A percentile compares a stretch with the other conserved stretches of the same genome.
These are phyloP conservation scores for Nymphalis urticae DNA, from an alignment of 2,888 invertebrate species.

Conservation along the genomic window DNA sequence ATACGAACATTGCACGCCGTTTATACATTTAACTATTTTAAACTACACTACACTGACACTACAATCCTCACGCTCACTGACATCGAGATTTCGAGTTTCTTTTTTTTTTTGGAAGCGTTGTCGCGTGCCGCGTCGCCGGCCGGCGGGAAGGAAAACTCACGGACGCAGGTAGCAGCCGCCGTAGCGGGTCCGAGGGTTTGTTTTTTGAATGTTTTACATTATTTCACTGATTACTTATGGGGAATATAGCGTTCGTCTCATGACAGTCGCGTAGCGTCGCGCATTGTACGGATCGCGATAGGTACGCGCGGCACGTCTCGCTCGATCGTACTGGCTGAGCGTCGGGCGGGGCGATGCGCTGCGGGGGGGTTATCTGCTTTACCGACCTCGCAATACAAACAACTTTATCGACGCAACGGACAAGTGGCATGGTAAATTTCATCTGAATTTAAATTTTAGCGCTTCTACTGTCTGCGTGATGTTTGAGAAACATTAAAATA, in stretches of 20 bases:
- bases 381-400: conserved; percentile 46
- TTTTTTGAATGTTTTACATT: conserved; percentile 78
- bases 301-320: conserved; percentile 70
- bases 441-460: conserved; percentile 21
- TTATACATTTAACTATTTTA: conserved; percentile 80
- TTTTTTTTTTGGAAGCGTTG: conserved; percentile 67
- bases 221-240: conserved; percentile 76
- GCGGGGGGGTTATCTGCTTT: conserved; percentile 55
- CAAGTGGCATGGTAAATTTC: conserved; percentile 58
- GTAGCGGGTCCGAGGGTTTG: conserved; percentile 74
- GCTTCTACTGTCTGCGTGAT: background rate
- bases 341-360: conserved; percentile 53
- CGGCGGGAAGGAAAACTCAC: conserved; percentile 82
- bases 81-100: conserved; percentile 66
- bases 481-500: too few relatives aligned
- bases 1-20: conserved; percentile 81
- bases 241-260: conserved; percentile 66
- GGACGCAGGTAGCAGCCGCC: conserved; percentile 81
- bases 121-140: conserved; percentile 84
- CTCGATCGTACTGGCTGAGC: conserved; percentile 75
- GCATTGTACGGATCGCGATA: conserved; percentile 55
- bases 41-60: conserved; percentile 77
- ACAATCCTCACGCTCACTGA: conserved; percentile 72
- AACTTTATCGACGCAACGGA: conserved; percentile 56
- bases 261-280: conserved; percentile 69